Conservation (phyloP, 2,888 invertebrate genomes). For the Campoplex nolae region DNA sequence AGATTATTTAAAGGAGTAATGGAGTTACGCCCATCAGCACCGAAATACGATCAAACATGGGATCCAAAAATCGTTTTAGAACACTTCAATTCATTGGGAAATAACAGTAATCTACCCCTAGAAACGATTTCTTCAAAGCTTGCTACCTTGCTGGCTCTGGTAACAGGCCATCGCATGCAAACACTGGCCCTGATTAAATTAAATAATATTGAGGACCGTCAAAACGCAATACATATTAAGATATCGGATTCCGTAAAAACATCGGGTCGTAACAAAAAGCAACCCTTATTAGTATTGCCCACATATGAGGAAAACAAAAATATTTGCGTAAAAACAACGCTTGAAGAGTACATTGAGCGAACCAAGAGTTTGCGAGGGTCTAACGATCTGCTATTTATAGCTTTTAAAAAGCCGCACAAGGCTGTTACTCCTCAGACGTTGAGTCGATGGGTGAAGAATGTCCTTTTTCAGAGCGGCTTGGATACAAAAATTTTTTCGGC, state of each 20-base stretch:
- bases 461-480: conserved; percentile 49
- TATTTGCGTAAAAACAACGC: not conserved
- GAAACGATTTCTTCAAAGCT: not conserved
- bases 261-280: not conserved
- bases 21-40: not conserved
- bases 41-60: not conserved
- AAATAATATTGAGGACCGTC: not conserved
- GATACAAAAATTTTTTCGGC: not conserved
- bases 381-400: conserved; percentile 40
- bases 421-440: conserved; percentile 66
- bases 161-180: not conserved
- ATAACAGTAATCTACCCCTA: not conserved
- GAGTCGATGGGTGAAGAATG: conserved; percentile 64
- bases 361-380: not conserved
- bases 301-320: not conserved
- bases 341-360: not conserved
- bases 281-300: not conserved
- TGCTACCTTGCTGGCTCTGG: not conserved
- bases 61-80: not conserved
- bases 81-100: not conserved
- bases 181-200: not conserved
- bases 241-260: not conserved
- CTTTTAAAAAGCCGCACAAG: conserved; percentile 61
- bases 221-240: not conserved
- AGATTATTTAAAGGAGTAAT: not conserved